Conservation (phyloP, 2,797 vertebrate species). For the Onychomys leucogaster region DNA sequence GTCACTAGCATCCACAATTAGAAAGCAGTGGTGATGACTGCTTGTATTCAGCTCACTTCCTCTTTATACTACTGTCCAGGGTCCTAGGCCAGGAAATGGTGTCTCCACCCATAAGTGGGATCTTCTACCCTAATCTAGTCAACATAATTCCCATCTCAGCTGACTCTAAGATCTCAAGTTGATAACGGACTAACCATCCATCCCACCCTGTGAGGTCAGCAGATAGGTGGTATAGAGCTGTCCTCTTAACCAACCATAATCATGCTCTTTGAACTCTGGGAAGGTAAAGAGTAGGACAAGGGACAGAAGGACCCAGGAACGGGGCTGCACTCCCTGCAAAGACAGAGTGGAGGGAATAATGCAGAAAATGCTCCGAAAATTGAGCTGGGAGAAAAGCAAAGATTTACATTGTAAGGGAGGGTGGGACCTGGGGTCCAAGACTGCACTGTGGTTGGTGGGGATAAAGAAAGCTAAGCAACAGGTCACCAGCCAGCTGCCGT, state of each 20-base stretch:
- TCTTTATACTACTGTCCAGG: neutral
- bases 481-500: neutral
- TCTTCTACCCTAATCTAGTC: neutral
- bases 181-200: no score
- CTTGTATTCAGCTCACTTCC: neutral
- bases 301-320: neutral
- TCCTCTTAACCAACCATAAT: neutral
- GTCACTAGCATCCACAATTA: neutral
- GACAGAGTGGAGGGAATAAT: neutral
- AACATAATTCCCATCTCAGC: neutral
- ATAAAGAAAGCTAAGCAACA: neutral
- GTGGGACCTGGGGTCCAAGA: neutral
- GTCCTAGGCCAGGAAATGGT: neutral
- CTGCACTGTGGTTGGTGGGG: neutral
- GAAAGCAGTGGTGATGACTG: neutral
- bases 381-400: neutral
- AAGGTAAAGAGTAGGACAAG: neutral
- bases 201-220: neutral
- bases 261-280: neutral
- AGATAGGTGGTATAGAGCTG: no score
- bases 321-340: neutral
- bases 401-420: no score
- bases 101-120: neutral
- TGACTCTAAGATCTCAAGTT: neutral
- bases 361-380: neutral